A percentile compares a stretch with the other conserved stretches of the same genome.
phyloP scores from a whole-genome alignment of 2,797 vertebrate genomes.

The Australoheros facetus region DNA sequence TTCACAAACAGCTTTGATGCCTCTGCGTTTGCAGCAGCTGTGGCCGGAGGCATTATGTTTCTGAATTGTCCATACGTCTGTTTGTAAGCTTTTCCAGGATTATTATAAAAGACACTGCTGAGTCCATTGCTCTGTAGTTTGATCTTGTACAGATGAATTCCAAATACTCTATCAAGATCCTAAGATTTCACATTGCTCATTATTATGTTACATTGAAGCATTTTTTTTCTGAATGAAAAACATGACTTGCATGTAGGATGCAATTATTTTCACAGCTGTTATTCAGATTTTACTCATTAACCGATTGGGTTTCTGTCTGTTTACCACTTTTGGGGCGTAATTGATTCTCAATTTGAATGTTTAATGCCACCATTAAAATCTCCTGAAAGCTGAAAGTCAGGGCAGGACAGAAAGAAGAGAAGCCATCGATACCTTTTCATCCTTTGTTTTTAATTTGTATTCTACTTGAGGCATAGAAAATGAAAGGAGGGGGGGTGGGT shows the following conservation, averaged over 20 bases:
- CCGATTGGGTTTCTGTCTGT: not conserved
- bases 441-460: conserved; percentile 34
- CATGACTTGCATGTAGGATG: not conserved
- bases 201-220: not conserved
- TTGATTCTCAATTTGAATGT: not conserved
- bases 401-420: not conserved
- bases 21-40: not conserved
- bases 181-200: not conserved
- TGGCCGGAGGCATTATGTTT: not conserved
- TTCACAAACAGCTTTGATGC: not conserved
- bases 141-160: not conserved
- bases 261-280: not conserved
- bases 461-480: conserved; percentile 10
- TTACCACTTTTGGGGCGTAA: not conserved
- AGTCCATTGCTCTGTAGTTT: not conserved
- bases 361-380: not conserved
- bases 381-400: conserved; percentile 3
- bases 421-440: conserved; percentile 3
- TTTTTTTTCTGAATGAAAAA: not conserved
- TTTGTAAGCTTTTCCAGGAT: not conserved
- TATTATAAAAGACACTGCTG: not conserved
- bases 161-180: too few relatives aligned
- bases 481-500: not conserved
- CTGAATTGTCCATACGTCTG: not conserved
- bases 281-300: not conserved